phyloP scores from a whole-genome alignment of 2,797 vertebrate genomes.

The Chaetodon trifasciatus region DNA sequence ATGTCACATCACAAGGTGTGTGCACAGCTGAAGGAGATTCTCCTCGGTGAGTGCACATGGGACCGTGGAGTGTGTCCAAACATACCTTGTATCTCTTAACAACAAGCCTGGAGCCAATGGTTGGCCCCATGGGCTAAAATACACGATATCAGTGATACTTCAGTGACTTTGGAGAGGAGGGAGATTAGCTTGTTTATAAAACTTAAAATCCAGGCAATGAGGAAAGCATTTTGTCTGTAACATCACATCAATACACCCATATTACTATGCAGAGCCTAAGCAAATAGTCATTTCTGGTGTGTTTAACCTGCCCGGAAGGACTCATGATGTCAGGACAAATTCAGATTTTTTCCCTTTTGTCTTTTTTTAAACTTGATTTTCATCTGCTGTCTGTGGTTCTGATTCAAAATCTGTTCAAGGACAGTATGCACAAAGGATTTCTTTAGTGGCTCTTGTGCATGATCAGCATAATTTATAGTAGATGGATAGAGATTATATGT shows the following conservation, averaged over 20 bases:
- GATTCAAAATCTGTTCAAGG: slow-evolving; percentile 7
- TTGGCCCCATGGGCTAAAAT: slow-evolving; percentile 13
- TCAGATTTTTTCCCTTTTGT: background rate
- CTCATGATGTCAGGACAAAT: background rate
- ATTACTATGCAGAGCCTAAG: background rate
- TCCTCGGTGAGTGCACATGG: slow-evolving; percentile 43
- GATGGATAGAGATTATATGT: background rate
- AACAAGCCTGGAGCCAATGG: slow-evolving; percentile 45
- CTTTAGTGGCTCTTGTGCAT: background rate
- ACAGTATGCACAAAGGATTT: background rate
- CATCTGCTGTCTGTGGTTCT: background rate
- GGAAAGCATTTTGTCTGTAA: slow-evolving; percentile 8
- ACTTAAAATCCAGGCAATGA: background rate
- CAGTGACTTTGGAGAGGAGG: slow-evolving; percentile 16
- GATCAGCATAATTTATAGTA: background rate
- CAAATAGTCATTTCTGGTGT: background rate
- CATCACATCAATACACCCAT: background rate
- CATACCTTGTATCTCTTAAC: slow-evolving; percentile 61
- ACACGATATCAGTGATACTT: slow-evolving; percentile 38
- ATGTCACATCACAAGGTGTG: slow-evolving; percentile 64
- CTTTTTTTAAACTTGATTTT: background rate
- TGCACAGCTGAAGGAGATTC: slow-evolving; percentile 60
- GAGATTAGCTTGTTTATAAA: slow-evolving; percentile 25
- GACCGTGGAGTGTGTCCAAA: slow-evolving; percentile 63
- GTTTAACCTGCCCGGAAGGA: slow-evolving; percentile 12